phyloP scores from a whole-genome alignment of 1,140 invertebrate genomes.

The Aphelenchoides avenae region DNA sequence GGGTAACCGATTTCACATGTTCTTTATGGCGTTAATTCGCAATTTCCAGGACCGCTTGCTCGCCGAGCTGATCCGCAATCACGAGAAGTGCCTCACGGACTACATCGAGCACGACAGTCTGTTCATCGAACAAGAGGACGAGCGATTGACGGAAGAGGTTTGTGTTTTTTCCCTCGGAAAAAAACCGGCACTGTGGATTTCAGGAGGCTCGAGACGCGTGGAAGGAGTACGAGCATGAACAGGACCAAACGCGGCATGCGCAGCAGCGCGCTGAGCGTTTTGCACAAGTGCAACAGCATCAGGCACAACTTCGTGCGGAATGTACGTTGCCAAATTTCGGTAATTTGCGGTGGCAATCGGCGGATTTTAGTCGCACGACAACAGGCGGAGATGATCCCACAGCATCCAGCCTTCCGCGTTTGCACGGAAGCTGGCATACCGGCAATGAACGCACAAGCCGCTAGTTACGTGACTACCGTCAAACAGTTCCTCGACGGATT shows the following conservation, averaged over 20 bases:
- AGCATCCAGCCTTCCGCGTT: background rate
- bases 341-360: background rate
- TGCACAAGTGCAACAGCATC: background rate
- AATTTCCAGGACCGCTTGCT: slow-evolving; percentile 46
- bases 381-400: background rate
- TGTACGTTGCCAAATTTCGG: background rate
- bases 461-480: slow-evolving; percentile 5
- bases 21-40: background rate
- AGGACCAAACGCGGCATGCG: slow-evolving; percentile 4
- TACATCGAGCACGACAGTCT: slow-evolving; percentile 50
- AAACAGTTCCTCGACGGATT: slow-evolving; percentile 13
- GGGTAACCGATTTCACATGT: slow-evolving; percentile 9
- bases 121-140: slow-evolving; percentile 48
- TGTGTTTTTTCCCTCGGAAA: slow-evolving; percentile 1
- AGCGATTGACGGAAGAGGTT: slow-evolving; percentile 43
- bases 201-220: slow-evolving; percentile 47
- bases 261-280: background rate
- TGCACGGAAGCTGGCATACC: slow-evolving; percentile 11
- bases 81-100: slow-evolving; percentile 32
- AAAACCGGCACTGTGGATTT: slow-evolving; percentile 25
- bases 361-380: slow-evolving; percentile 2
- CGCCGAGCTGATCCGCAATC: slow-evolving; percentile 42
- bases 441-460: slow-evolving; percentile 8
- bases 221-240: slow-evolving; percentile 43
- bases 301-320: background rate